Percentiles rank a stretch among this genome's conserved stretches.
Evolutionary conservation across 2,113 vertebrate species (phyloP).

Genomic region (Salvelinus sp.): DNA sequence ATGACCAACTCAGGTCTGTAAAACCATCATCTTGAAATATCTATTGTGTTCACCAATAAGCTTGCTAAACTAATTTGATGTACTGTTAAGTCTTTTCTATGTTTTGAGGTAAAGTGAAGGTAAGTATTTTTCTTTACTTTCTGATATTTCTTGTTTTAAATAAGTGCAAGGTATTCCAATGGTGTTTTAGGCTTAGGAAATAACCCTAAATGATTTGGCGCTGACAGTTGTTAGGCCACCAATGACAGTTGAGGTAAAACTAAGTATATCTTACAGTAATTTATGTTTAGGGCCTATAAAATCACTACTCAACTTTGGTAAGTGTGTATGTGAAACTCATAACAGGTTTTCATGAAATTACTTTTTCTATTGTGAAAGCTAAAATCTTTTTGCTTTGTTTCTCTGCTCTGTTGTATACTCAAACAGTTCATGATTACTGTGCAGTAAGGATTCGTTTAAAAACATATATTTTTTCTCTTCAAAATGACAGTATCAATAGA

Average conservation of each 20-base stretch:
- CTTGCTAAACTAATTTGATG: conserved; percentile 33
- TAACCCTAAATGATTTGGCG: neutral
- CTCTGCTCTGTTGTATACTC: conserved; percentile 11
- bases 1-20: conserved; percentile 26
- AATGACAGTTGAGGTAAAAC: too few species aligned
- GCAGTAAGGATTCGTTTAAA: conserved; percentile 6
- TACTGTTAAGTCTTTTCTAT: conserved; percentile 26
- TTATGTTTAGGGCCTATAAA: neutral
- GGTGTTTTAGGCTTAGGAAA: conserved; percentile 18
- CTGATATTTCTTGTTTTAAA: conserved; percentile 44
- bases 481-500: conserved; percentile 35
- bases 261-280: neutral
- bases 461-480: neutral
- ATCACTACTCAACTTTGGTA: neutral
- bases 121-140: conserved; percentile 75
- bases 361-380: conserved; percentile 10
- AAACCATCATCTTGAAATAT: conserved; percentile 23
- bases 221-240: too few species aligned
- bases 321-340: neutral
- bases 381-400: conserved; percentile 6
- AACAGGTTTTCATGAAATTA: neutral
- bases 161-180: conserved; percentile 26
- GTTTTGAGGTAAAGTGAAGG: conserved; percentile 64
- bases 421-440: conserved; percentile 7
- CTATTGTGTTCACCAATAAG: conserved; percentile 19